phyloP scores from a whole-genome alignment of 1,140 invertebrate species.

The Lethocerus indicus region DNA sequence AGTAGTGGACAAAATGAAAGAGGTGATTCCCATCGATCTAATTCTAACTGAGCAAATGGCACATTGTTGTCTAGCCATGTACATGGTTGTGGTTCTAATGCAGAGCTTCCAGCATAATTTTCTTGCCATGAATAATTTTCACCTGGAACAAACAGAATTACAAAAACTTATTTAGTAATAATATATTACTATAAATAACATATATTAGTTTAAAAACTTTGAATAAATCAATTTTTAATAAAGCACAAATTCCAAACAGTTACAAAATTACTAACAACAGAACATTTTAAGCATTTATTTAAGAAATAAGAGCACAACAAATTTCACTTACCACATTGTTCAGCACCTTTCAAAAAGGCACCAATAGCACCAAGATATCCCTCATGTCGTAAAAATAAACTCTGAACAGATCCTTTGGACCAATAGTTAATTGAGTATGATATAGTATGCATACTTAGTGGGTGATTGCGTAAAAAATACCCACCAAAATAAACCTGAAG shows the following conservation, averaged over 20 bases:
- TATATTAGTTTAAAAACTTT: background rate
- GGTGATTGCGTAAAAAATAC: slow-evolving; percentile 58
- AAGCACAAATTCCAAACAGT: too few relatives aligned
- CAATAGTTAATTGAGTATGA: slow-evolving; percentile 59
- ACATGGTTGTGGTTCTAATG: slow-evolving; percentile 25
- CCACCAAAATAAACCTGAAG: slow-evolving; percentile 54
- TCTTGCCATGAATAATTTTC: slow-evolving; percentile 53
- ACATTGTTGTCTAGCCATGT: slow-evolving; percentile 22
- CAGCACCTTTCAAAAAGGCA: slow-evolving; percentile 52
- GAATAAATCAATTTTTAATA: background rate
- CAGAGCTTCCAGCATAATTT: slow-evolving; percentile 58
- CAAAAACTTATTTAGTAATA: too few relatives aligned
- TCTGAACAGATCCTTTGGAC: slow-evolving; percentile 52
- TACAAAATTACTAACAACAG: too few relatives aligned
- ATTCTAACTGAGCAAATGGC: slow-evolving; percentile 44
- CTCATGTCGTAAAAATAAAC: slow-evolving; percentile 57
- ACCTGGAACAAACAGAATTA: slow-evolving; percentile 10
- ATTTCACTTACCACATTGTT: slow-evolving; percentile 31
- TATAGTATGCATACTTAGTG: slow-evolving; percentile 57
- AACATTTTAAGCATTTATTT: too few relatives aligned
- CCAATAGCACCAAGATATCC: slow-evolving; percentile 63
- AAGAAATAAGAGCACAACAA: background rate
- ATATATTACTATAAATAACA: too few relatives aligned
- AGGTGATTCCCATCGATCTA: slow-evolving; percentile 42
- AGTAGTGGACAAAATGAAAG: slow-evolving; percentile 47